A percentile compares a stretch with the other conserved stretches of the same genome.
These are phyloP conservation scores for Cynoglossus semilaevis DNA, from an alignment of 2,113 vertebrate species.

Conservation along the genomic window DNA sequence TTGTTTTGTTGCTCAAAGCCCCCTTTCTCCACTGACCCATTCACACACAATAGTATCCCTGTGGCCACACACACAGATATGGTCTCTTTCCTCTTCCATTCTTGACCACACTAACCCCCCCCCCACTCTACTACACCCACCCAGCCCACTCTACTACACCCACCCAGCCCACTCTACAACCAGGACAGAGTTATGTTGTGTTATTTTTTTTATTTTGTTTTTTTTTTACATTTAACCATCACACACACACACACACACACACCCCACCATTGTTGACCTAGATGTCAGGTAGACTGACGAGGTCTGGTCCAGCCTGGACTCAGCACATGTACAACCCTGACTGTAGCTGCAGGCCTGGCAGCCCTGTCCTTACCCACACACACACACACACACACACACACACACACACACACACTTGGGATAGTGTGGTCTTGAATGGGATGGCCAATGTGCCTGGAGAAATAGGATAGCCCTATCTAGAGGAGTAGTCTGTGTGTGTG, in stretches of 20 bases:
- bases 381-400: slow-evolving; percentile 11
- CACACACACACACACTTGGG: slow-evolving; percentile 8
- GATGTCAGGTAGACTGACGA: slow-evolving; percentile 69
- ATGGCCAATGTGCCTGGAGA: slow-evolving; percentile 51
- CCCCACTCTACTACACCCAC: slow-evolving; percentile 22
- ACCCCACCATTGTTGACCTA: slow-evolving; percentile 71
- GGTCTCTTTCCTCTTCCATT: slow-evolving; percentile 34
- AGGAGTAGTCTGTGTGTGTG: slow-evolving; percentile 2
- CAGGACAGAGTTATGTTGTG: slow-evolving; percentile 19
- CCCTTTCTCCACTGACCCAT: slow-evolving; percentile 71
- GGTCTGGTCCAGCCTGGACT: slow-evolving; percentile 39
- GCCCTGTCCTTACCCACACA: slow-evolving; percentile 27
- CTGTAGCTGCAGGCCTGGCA: slow-evolving; percentile 47
- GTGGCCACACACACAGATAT: slow-evolving; percentile 42
- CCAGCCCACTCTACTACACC: slow-evolving; percentile 21
- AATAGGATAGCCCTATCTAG: slow-evolving; percentile 47
- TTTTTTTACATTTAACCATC: slow-evolving; percentile 70
- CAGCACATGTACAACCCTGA: slow-evolving; percentile 26
- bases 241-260: slow-evolving; percentile 69
- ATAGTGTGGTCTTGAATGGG: slow-evolving; percentile 41
- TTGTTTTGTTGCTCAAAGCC: slow-evolving; percentile 73
- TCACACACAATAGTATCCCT: slow-evolving; percentile 67
- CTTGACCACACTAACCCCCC: slow-evolving; percentile 19
- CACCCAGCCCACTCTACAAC: slow-evolving; percentile 24
- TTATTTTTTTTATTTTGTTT: slow-evolving; percentile 54